phyloP scores from a whole-genome alignment of 1,140 invertebrate genomes.

The Aplysia californica region DNA sequence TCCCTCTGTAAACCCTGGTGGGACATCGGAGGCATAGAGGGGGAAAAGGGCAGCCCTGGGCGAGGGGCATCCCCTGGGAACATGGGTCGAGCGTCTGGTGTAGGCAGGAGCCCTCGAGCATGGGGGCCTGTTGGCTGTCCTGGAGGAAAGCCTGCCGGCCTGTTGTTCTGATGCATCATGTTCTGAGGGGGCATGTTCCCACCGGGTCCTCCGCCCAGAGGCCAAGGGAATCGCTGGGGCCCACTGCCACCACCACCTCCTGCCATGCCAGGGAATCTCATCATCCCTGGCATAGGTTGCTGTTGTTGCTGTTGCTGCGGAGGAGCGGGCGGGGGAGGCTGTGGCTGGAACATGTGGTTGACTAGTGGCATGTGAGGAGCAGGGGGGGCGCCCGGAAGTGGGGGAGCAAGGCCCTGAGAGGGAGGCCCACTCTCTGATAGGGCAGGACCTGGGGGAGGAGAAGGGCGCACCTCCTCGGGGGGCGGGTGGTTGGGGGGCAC shows the following conservation, averaged over 20 bases:
- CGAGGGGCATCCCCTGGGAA: constrained; percentile 2
- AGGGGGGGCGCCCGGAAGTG: constrained; percentile 6
- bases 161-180: constrained; percentile 10
- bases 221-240: constrained; percentile 18
- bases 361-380: no score
- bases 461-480: constrained; percentile 6
- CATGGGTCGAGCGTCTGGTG: background rate
- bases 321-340: background rate
- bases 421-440: background rate
- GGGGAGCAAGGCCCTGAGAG: constrained; percentile 3
- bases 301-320: background rate
- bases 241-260: background rate
- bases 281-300: background rate
- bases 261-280: background rate
- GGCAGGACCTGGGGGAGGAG: constrained; percentile 8
- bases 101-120: background rate
- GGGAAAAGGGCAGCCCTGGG: background rate
- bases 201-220: background rate
- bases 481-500: constrained; percentile 25
- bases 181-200: no score
- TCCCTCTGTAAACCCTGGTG: background rate
- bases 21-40: background rate
- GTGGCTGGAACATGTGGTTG: background rate
- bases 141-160: background rate
- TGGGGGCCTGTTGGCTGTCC: no score